Percentiles rank a stretch among this genome's conserved stretches.
Evolutionary conservation across 2,797 vertebrate genomes (phyloP).

Genomic region (Dipus sagitta): DNA sequence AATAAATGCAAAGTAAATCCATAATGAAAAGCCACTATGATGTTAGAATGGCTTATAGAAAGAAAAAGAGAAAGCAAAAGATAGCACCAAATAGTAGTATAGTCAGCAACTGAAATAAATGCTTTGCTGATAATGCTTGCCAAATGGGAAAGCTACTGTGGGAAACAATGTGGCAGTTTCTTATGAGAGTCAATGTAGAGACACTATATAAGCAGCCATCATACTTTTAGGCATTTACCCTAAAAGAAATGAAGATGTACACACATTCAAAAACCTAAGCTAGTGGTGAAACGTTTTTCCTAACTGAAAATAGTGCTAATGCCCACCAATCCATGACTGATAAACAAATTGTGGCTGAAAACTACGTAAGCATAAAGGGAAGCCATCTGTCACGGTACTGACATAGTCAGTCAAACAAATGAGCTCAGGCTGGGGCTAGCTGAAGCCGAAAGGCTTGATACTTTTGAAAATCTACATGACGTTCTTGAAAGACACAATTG

Average conservation of each 20-base stretch:
- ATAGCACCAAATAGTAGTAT: not conserved
- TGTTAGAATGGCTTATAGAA: not conserved
- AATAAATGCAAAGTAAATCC: slow-evolving; percentile 12
- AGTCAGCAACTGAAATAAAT: not conserved
- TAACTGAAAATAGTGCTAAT: not conserved
- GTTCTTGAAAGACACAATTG: not conserved
- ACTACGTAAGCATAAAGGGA: not conserved
- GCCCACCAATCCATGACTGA: not conserved
- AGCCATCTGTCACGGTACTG: not conserved
- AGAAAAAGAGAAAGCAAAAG: not conserved
- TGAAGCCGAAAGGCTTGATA: not conserved
- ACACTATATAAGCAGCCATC: not conserved
- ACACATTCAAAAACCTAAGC: not conserved
- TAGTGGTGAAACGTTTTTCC: not conserved
- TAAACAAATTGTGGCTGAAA: not conserved
- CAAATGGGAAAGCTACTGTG: not conserved
- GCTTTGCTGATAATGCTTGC: not conserved
- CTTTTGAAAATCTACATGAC: not conserved
- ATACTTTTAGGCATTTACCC: not conserved
- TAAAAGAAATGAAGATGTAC: slow-evolving; percentile 23
- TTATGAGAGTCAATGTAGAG: not conserved
- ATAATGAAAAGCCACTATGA: not conserved
- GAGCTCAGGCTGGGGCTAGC: not conserved
- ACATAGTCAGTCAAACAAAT: not conserved
- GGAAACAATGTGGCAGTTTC: not conserved